Conservation (phyloP, 2,888 invertebrate genomes). For the Plebejus anna region DNA sequence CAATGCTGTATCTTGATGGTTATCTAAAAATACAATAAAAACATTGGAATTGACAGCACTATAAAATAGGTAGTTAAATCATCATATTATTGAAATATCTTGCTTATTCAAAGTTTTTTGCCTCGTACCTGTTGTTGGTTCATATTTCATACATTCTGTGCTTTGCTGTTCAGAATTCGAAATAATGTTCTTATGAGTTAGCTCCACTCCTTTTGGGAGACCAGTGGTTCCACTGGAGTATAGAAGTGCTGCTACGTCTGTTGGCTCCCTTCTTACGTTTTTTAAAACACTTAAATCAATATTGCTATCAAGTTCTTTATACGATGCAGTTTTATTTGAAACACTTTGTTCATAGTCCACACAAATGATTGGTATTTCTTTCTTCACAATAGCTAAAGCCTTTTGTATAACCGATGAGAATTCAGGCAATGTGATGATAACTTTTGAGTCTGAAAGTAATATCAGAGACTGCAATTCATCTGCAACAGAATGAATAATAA, state of each 20-base stretch:
- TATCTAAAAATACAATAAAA: conserved; percentile 44
- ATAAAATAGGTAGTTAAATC: not conserved
- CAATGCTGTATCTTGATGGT: conserved; percentile 76
- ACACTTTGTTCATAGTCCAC: conserved; percentile 46
- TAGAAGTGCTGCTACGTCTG: conserved; percentile 84
- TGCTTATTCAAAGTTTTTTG: not conserved
- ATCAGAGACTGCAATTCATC: conserved; percentile 83
- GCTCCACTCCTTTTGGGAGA: conserved; percentile 85
- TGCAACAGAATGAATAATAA: conserved; percentile 45
- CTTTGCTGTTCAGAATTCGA: conserved; percentile 67
- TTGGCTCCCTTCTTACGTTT: conserved; percentile 53
- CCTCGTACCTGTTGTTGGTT: conserved; percentile 45
- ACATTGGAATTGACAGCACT: not conserved
- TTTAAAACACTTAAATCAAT: conserved; percentile 73
- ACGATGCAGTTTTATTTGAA: conserved; percentile 79
- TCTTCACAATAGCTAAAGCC: conserved; percentile 65
- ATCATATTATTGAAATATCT: not conserved
- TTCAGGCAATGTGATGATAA: conserved; percentile 74
- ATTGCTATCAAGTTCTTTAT: conserved; percentile 76
- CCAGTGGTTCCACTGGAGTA: conserved; percentile 94
- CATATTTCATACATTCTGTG: conserved; percentile 46
- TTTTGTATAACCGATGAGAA: conserved; percentile 65
- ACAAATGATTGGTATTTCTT: conserved; percentile 71
- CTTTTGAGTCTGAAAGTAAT: conserved; percentile 73
- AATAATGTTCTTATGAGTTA: conserved; percentile 80